Evolutionary conservation across 2,113 vertebrate genomes (phyloP), one percentile per base, ranked within the genome.

Genomic region (Corydoras sp.): DNA sequence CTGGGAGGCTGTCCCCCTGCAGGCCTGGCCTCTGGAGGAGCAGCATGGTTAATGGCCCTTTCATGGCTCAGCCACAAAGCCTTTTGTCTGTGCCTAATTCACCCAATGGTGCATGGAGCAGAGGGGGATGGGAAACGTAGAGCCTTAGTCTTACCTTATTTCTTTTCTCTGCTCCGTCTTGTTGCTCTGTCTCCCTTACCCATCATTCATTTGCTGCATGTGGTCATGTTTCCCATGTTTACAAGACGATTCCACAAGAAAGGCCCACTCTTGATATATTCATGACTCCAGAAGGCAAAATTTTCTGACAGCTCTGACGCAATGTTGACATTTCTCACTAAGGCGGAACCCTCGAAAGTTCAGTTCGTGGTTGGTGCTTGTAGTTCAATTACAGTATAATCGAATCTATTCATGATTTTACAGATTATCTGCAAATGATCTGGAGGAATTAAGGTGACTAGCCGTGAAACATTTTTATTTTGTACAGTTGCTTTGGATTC

Each of bases 31-130:
- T 91, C 90, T 91, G 90, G 88, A 85, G 87, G 85, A 79, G 66
- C 90, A 91, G 88, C 89, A 90, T 82, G 89, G 91, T 92, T 93
- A 89, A 89, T 92, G 89, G 89, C 81, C 88, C 92, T 93, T 92
- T 92, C 90, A 87, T 85, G 88, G 86, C 88, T 83, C 62, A 73
- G 83, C 91, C 87, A 93, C 92, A 90, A 92, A 91, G 87, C 81
- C 90, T 86, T 94, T 91, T 91, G 87, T 86, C 87, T 87, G 14
- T 48, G 74, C 73, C 88, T 93, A 94, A 92, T 90, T 90, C 85
- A 81, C 84, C 83, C 87, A 82, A 87, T 87, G 82, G 83, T 85
- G 88, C 86, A 77, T 84, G 80, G 85, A 84, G 76, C 80, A 75
- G 79, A 85, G 87, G 72, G 83, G 83, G 86, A 82, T 85, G 83